A percentile compares a stretch with the other conserved stretches of the same genome.
Evolutionary conservation across 2,888 invertebrate species (phyloP).

Genomic region (Autographa gamma): DNA sequence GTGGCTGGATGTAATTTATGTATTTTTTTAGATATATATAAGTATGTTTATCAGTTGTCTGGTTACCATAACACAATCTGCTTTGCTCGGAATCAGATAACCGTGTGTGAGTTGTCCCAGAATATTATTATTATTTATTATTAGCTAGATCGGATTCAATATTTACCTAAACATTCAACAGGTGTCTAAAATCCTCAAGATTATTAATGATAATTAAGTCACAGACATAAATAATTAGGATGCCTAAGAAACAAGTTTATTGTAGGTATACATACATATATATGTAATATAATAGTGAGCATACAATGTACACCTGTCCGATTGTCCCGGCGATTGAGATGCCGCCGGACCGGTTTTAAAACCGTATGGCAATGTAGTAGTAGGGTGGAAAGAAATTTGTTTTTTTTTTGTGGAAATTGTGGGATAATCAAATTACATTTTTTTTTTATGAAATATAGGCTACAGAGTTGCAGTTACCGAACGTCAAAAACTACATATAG

Average conservation of each 20-base stretch:
- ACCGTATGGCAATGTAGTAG: background rate
- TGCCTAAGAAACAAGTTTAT: background rate
- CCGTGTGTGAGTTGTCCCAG: no score
- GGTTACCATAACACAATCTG: no score
- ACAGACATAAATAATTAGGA: conserved; percentile 1
- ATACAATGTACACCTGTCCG: background rate
- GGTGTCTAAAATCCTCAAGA: background rate
- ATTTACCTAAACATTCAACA: background rate
- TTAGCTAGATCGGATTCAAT: no score
- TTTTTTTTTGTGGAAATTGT: background rate
- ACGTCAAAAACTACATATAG: no score
- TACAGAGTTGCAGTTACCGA: no score
- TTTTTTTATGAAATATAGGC: no score
- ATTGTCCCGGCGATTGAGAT: conserved; percentile 1
- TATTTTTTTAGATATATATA: no score
- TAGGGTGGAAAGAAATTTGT: background rate
- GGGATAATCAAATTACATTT: no score
- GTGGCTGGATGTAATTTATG: no score
- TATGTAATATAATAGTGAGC: background rate
- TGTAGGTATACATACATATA: background rate
- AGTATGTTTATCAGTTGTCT: no score
- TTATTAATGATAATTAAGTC: background rate
- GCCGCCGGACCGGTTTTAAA: background rate
- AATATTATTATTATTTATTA: no score
- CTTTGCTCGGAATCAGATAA: no score